Base-by-base conservation (phyloP, 2,888 invertebrate species). In the Tetanocera ferruginea region DNA sequence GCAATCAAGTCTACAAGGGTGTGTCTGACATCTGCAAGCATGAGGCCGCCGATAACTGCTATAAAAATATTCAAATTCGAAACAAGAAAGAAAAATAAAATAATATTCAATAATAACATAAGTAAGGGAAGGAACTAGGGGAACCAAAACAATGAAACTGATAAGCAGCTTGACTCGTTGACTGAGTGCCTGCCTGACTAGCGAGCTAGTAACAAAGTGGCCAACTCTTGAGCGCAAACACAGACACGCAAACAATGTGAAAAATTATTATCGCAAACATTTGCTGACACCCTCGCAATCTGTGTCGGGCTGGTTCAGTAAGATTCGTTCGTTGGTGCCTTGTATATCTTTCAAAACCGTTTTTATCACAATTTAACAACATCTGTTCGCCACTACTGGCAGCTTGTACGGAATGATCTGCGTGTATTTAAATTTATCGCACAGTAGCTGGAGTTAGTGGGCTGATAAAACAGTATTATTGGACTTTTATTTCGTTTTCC, bases 81-180 rank as follows among this genome's bases (percentile, higher is more conserved):
- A 72, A 28, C 2, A 69, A 51, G n/a, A 49, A 62, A 25, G 31
- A 23, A 28, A n/a, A 73, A 60, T 19, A 23, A 14, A 52, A 55
- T 28, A 71, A 71, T 19, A 25, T 19, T 14, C 37, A 37, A 23
- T 5, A 71, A 43, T 19, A 69, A 69, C 25, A 55, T 23, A 11
- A 69, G 25, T 49, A 66, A 43, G 49, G 55, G 69, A 67, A 76
- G 55, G 69, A 67, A 76, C 17, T 28, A 37, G 49, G 37, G 43
- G 64, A 69, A 43, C 43, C 17, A 72, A 28, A 66, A 51, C 51
- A 74, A 76, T 76, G 25, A 52, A 76, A 75, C 52, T 75, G 67
- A 76, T 67, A 76, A 76, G 57, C 67, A 67, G 31, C 49, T 73
- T 70, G 52, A 52, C 51, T 51, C 25, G 31, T 6, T 19, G 43